Conservation (phyloP, 37 sponge, comb jelly and placozoan species). For the Petrosia ficiformis region DNA sequence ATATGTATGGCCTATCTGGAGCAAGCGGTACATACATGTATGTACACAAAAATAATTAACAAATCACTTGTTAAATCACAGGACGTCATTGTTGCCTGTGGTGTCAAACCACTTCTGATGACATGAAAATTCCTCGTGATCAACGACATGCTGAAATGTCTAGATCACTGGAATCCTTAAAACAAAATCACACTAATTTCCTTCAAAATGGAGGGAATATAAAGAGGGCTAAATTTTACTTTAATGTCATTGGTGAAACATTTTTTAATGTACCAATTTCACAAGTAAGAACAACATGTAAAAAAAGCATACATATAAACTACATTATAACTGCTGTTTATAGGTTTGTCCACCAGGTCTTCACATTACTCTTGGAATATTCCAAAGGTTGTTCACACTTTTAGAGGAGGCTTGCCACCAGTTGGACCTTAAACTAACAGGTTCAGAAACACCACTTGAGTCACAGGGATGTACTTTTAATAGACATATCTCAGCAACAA, state of each 20-base stretch:
- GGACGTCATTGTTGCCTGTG: not conserved
- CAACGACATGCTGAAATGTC: not conserved
- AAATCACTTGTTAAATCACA: not conserved
- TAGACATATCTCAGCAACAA: too few species aligned
- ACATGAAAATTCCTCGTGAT: not conserved
- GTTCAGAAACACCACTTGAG: not conserved
- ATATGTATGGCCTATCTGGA: not conserved
- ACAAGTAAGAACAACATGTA: too few species aligned
- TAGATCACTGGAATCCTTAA: not conserved
- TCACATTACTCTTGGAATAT: conserved; percentile 10
- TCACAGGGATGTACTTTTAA: not conserved
- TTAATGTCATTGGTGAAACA: not conserved
- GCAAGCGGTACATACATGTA: not conserved
- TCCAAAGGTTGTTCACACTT: too few species aligned
- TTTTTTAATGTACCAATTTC: not conserved
- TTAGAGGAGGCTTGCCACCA: conserved; percentile 11
- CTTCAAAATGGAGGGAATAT: not conserved
- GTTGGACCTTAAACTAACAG: conserved; percentile 3
- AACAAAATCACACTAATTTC: not conserved
- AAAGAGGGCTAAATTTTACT: not conserved
- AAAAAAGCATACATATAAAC: not conserved
- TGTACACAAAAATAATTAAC: not conserved
- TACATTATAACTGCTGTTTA: not conserved
- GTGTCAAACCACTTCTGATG: not conserved
- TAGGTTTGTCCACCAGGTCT: conserved; percentile 13